Evolutionary conservation across 2,113 vertebrate genomes (phyloP).

Genomic region (Engraulis encrasicolus): DNA sequence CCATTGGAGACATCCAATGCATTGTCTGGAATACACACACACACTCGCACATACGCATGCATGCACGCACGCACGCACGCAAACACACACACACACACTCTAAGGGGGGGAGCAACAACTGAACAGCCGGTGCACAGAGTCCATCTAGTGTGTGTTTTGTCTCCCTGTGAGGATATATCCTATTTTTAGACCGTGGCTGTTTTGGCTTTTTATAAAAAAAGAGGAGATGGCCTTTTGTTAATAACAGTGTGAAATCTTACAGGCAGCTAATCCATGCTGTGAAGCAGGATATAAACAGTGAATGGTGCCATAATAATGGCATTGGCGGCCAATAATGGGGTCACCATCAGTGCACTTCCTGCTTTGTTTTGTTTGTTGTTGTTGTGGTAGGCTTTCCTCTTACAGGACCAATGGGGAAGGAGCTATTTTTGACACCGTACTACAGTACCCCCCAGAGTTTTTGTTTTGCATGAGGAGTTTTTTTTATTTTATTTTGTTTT

Average conservation of each 20-base stretch:
- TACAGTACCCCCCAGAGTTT: too few relatives aligned
- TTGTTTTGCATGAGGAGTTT: too few relatives aligned
- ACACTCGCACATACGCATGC: constrained; percentile 32
- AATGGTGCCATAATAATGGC: not conserved
- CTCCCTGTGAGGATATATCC: constrained; percentile 25
- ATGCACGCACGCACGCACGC: too few relatives aligned
- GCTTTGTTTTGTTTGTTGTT: not conserved
- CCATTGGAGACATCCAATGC: too few relatives aligned
- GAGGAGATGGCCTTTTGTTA: constrained; percentile 37
- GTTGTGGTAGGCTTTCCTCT: too few relatives aligned
- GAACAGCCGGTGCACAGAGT: constrained; percentile 31
- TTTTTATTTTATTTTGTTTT: too few relatives aligned
- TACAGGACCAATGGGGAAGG: too few relatives aligned
- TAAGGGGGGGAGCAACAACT: constrained; percentile 22
- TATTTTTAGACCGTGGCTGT: constrained; percentile 30
- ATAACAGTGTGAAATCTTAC: constrained; percentile 40
- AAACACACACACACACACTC: constrained; percentile 16
- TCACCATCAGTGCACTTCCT: not conserved
- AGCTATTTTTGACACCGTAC: too few relatives aligned
- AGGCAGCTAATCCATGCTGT: not conserved
- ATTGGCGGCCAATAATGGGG: not conserved
- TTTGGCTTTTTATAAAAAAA: not conserved
- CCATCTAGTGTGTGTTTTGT: constrained; percentile 48
- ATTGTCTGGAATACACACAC: too few relatives aligned
- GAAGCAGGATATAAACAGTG: not conserved